These are phyloP conservation scores for Spilosoma lubricipeda DNA, from an alignment of 2,888 invertebrate genomes.

Conservation along the genomic window DNA sequence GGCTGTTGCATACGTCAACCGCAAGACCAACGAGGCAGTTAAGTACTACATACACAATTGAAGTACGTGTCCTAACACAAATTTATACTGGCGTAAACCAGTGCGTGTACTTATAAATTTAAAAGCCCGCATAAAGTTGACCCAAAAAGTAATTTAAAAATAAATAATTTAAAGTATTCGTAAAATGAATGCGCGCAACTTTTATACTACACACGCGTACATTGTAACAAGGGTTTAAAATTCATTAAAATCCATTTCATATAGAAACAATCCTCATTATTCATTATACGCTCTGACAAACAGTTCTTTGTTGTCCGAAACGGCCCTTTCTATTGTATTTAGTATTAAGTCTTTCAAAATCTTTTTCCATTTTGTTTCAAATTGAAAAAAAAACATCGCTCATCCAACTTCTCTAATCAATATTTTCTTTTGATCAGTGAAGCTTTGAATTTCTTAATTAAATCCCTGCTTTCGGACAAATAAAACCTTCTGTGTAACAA, in stretches of 20 bases:
- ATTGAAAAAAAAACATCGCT: conserved; percentile 17
- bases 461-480: conserved; percentile 36
- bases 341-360: conserved; percentile 16
- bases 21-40: no score
- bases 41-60: background rate
- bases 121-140: background rate
- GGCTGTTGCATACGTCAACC: no score
- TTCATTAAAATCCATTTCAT: conserved; percentile 14
- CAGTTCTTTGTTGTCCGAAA: conserved; percentile 9
- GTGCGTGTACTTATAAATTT: background rate
- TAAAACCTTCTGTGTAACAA: conserved; percentile 31
- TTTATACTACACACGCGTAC: conserved; percentile 2
- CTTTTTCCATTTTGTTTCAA: conserved; percentile 16
- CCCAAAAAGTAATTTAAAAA: background rate
- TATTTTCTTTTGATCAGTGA: conserved; percentile 35
- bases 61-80: background rate
- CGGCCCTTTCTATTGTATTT: conserved; percentile 11
- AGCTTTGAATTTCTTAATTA: conserved; percentile 38
- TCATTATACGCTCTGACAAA: conserved; percentile 15
- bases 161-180: background rate
- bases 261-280: conserved; percentile 20
- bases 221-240: conserved; percentile 11
- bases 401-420: conserved; percentile 24
- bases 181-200: conserved; percentile 3
- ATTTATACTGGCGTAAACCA: background rate